A percentile compares a stretch with the other conserved stretches of the same genome.
Evolutionary conservation across 2,113 vertebrate species (phyloP).

Genomic region (Aramus guarauna): DNA sequence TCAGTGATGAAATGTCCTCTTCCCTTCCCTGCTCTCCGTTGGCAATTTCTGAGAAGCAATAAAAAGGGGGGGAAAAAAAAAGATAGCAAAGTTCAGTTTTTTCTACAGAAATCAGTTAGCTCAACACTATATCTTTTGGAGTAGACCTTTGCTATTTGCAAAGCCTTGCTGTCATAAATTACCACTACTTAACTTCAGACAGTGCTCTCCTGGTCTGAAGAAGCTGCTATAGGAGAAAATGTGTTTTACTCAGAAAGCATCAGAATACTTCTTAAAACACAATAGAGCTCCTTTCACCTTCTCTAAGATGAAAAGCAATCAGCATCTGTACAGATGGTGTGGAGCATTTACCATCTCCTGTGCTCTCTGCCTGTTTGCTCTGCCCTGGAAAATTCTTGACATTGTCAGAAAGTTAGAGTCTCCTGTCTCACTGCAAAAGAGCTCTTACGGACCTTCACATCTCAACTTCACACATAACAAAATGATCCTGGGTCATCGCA

Average conservation of each 20-base stretch:
- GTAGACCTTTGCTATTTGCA: not conserved
- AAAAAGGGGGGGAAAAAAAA: not conserved
- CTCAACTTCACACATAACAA: not conserved
- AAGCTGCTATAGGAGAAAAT: not conserved
- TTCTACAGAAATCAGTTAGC: not conserved
- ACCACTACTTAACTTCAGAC: not conserved
- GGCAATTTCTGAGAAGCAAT: constrained; percentile 14
- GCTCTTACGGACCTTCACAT: not conserved
- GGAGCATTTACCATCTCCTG: not conserved
- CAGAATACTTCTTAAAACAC: not conserved
- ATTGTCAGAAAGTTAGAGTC: not conserved
- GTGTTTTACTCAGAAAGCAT: not conserved
- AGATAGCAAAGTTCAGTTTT: not conserved
- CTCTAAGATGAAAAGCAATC: not conserved
- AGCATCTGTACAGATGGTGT: not conserved
- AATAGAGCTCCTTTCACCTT: not conserved
- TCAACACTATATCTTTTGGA: not conserved
- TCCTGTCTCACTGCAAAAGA: not conserved
- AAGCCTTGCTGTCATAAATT: not conserved
- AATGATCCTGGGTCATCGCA: not conserved
- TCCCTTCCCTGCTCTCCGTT: not conserved
- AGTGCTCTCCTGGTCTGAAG: not conserved
- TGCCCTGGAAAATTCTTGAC: not conserved
- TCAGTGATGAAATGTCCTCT: not conserved
- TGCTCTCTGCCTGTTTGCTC: not conserved